Conservation (phyloP, 2,113 vertebrate genomes). For the Sinosuthora webbiana region DNA sequence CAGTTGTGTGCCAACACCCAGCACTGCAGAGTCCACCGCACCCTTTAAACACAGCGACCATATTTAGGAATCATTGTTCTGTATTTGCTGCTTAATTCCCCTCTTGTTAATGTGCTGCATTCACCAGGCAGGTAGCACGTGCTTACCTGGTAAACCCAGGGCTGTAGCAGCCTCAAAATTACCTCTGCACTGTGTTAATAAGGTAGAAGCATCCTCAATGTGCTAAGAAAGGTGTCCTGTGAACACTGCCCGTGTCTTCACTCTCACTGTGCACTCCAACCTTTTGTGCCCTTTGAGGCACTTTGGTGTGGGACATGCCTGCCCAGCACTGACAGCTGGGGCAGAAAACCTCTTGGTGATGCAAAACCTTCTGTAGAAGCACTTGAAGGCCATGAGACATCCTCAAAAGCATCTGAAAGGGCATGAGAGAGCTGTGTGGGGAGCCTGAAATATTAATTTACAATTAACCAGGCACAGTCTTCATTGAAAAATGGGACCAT, state of each 20-base stretch:
- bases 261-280: neutral
- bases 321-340: neutral
- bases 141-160: neutral
- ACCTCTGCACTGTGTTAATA: neutral
- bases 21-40: neutral
- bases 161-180: neutral
- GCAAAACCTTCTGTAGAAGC: neutral
- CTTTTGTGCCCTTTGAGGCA: neutral
- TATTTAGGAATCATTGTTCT: neutral
- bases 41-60: neutral
- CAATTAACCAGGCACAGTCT: neutral
- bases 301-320: accelerated
- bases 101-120: neutral
- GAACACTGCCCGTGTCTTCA: neutral
- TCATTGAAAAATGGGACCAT: neutral
- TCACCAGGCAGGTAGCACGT: neutral
- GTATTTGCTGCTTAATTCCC: neutral
- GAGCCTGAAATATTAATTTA: neutral
- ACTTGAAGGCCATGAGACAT: neutral
- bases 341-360: neutral
- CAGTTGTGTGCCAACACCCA: accelerated
- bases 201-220: neutral
- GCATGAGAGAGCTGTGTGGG: neutral
- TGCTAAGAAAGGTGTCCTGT: neutral
- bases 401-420: neutral